These are phyloP conservation scores for Bombus sibiricus DNA, from an alignment of 1,140 invertebrate species.

Conservation along the genomic window DNA sequence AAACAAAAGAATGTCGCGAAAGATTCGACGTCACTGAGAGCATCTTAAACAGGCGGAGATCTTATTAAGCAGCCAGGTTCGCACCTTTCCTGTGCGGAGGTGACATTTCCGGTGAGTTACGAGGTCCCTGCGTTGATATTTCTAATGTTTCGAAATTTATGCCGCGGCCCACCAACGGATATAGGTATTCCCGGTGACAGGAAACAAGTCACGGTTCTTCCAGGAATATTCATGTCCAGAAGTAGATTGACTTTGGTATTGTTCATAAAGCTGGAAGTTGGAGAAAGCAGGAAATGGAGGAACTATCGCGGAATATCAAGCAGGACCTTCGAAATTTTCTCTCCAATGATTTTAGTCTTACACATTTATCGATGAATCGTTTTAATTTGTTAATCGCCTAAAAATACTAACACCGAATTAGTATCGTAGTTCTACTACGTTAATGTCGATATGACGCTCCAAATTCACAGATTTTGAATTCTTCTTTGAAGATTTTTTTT, in stretches of 20 bases:
- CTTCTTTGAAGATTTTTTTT: too few species aligned
- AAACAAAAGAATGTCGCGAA: slow-evolving; percentile 29
- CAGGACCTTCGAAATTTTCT: background rate
- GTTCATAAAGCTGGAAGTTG: slow-evolving; percentile 25
- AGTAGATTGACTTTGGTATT: slow-evolving; percentile 61
- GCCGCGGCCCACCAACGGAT: slow-evolving; percentile 51
- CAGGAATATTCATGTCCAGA: slow-evolving; percentile 74
- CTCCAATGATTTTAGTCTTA: background rate
- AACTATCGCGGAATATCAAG: slow-evolving; percentile 63
- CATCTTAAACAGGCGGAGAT: slow-evolving; percentile 65
- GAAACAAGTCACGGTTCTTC: slow-evolving; percentile 73
- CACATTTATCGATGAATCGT: background rate
- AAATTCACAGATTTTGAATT: too few species aligned
- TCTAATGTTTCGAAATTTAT: slow-evolving; percentile 53
- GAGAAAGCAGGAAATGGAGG: slow-evolving; percentile 50
- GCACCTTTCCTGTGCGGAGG: slow-evolving; percentile 68
- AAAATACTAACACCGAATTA: background rate
- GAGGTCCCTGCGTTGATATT: slow-evolving; percentile 28
- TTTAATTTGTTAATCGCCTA: background rate
- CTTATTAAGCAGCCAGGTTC: slow-evolving; percentile 75
- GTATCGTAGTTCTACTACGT: too few species aligned
- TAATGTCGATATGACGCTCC: too few species aligned
- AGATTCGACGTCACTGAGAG: slow-evolving; percentile 41
- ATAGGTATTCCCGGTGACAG: slow-evolving; percentile 63
- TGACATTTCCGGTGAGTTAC: slow-evolving; percentile 71